phyloP scores from a whole-genome alignment of 2,888 invertebrate species.

The Eupithecia abbreviata region DNA sequence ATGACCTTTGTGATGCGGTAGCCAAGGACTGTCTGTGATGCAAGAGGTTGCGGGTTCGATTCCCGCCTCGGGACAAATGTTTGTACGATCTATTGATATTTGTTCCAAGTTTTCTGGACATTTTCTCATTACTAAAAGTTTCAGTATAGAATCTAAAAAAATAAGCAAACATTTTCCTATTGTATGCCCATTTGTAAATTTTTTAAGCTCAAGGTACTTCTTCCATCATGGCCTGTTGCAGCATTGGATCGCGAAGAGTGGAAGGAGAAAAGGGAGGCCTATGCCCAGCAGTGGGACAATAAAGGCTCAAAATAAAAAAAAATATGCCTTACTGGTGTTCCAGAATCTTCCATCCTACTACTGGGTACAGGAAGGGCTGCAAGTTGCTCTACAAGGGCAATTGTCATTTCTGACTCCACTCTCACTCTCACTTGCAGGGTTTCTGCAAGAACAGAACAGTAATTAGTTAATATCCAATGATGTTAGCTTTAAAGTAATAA shows the following conservation, averaged over 20 bases:
- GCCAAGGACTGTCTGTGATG: no score
- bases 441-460: slow-evolving; percentile 31
- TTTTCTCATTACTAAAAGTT: background rate
- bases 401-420: slow-evolving; percentile 91
- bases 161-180: background rate
- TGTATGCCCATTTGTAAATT: background rate
- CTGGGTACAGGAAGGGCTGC: slow-evolving; percentile 78
- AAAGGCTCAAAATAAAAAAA: no score
- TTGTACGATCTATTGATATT: no score
- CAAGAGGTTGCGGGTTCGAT: no score
- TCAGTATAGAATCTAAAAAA: background rate
- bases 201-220: no score
- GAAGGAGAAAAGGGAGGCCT: no score
- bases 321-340: slow-evolving; percentile 58
- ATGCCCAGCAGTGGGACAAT: no score
- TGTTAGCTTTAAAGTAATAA: background rate
- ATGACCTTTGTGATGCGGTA: no score
- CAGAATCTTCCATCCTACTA: slow-evolving; percentile 68
- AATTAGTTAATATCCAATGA: background rate
- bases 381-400: slow-evolving; percentile 91
- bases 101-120: no score
- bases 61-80: no score
- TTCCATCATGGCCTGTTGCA: no score
- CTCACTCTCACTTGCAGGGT: slow-evolving; percentile 91
- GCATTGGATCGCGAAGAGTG: no score